Evolutionary conservation across 2,113 vertebrate genomes (phyloP).

Genomic region (Psettodes erumei): DNA sequence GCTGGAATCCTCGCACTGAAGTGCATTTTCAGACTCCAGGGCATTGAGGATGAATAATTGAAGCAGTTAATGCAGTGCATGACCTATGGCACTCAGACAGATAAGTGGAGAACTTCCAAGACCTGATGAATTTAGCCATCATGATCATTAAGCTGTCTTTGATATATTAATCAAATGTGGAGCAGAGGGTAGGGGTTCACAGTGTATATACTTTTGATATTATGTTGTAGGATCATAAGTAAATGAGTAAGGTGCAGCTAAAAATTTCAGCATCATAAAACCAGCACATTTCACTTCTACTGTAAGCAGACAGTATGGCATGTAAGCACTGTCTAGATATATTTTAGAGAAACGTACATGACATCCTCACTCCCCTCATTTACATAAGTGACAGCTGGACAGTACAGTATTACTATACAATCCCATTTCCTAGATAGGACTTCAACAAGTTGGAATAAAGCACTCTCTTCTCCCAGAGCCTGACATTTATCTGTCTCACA

Average conservation of each 20-base stretch:
- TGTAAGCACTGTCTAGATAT: neutral
- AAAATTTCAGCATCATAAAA: slow-evolving; percentile 10
- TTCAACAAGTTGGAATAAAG: slow-evolving; percentile 37
- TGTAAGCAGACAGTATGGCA: neutral
- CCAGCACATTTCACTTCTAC: neutral
- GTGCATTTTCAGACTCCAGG: slow-evolving; percentile 64
- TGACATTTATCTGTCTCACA: slow-evolving; percentile 58
- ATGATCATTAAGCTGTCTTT: slow-evolving; percentile 60
- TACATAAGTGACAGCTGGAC: slow-evolving; percentile 14
- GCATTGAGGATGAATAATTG: slow-evolving; percentile 76
- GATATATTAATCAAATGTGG: slow-evolving; percentile 61
- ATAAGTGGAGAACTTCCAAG: slow-evolving; percentile 68
- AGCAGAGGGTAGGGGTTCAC: slow-evolving; percentile 38
- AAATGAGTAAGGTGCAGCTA: slow-evolving; percentile 29
- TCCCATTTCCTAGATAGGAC: slow-evolving; percentile 16
- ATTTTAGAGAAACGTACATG: slow-evolving; percentile 11
- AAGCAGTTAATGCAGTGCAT: slow-evolving; percentile 73
- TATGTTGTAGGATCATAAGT: slow-evolving; percentile 11
- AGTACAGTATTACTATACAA: neutral
- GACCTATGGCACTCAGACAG: slow-evolving; percentile 68
- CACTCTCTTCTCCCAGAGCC: slow-evolving; percentile 22
- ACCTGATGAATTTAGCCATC: slow-evolving; percentile 67
- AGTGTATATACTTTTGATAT: slow-evolving; percentile 20
- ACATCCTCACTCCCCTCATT: neutral
- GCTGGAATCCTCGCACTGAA: slow-evolving; percentile 43